Percentiles rank a stretch among this genome's conserved stretches.
These are phyloP conservation scores for Globicephala melas DNA, from an alignment of 2,113 vertebrate genomes.

Conservation along the genomic window DNA sequence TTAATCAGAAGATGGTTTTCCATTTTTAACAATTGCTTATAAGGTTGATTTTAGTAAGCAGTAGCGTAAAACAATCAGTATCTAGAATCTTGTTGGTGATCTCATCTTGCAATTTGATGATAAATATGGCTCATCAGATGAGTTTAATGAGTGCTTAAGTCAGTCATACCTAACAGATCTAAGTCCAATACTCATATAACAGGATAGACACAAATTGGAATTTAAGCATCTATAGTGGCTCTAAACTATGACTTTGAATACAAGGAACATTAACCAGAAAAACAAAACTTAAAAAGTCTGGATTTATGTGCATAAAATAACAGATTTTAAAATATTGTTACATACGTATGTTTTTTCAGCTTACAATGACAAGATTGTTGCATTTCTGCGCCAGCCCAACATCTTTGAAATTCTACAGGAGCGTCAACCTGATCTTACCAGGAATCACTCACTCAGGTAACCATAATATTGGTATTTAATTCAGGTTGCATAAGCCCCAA, in stretches of 20 bases:
- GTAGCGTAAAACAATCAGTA: background rate
- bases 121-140: background rate
- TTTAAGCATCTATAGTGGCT: background rate
- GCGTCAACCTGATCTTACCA: constrained; percentile 94
- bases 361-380: constrained; percentile 99
- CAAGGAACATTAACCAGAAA: background rate
- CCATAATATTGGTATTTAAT: background rate
- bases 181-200: background rate
- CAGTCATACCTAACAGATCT: background rate
- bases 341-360: constrained; percentile 79
- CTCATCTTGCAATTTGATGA: background rate
- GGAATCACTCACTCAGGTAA: constrained; percentile 98
- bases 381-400: constrained; percentile 97
- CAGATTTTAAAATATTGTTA: background rate
- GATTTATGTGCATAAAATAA: background rate
- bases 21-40: background rate
- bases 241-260: background rate
- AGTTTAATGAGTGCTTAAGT: background rate
- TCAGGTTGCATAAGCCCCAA: background rate
- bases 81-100: background rate
- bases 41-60: background rate
- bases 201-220: background rate
- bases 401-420: constrained; percentile 98
- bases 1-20: constrained; percentile 11
- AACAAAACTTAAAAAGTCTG: background rate